Evolutionary conservation across 2,888 invertebrate genomes (phyloP), one percentile per base, ranked within the genome.

Genomic region (Apomyelois bistriatella): DNA sequence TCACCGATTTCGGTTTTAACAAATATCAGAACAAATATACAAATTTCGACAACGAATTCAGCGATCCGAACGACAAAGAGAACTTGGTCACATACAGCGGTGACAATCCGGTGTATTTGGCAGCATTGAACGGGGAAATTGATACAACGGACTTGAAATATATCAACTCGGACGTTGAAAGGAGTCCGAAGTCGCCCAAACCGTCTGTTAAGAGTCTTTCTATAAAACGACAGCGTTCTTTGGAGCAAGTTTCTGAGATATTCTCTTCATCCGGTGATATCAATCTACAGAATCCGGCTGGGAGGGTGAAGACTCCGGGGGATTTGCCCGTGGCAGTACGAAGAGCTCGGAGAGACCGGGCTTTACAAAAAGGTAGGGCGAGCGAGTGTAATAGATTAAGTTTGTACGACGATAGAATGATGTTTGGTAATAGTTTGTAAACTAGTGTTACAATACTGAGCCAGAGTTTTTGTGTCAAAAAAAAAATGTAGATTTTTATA

Each of bases 351-450:
- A 91, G 94, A 1, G 91, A 91, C 38, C 90, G 93, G 58, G 94
- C 94, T 0, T 46, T 88, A n/a, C 87, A 87, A 57, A 85, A 84
- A 49, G 86, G 86, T 0, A 70, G 89, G 15, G 82, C 84, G 0
- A 83, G 69, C 10, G 88, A 89, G 16, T 92, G 93, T 41, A 94
- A 94, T 60, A 92, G 97, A 59, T 92, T 97, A 66, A 97, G 97
- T 43, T 85, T 97, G 15, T 97, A 97, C 69, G 97, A 97, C 68
- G 97, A 97, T 74, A 91, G 97, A 41, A 96, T 97, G 92, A 97
- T 97, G 97, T 93, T 93, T 61, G 90, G 90, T 0, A 92, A 92
- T 63, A 91, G 89, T 67, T 68, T 91, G 65, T 90, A 36, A 55
- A 46, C n/a, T 43, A 43, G n/a, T 1, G 7, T 50, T 28, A 13